A percentile compares a stretch with the other conserved stretches of the same genome.
These are phyloP conservation scores for Columba janthina DNA, from an alignment of 2,113 vertebrate genomes.

Conservation along the genomic window DNA sequence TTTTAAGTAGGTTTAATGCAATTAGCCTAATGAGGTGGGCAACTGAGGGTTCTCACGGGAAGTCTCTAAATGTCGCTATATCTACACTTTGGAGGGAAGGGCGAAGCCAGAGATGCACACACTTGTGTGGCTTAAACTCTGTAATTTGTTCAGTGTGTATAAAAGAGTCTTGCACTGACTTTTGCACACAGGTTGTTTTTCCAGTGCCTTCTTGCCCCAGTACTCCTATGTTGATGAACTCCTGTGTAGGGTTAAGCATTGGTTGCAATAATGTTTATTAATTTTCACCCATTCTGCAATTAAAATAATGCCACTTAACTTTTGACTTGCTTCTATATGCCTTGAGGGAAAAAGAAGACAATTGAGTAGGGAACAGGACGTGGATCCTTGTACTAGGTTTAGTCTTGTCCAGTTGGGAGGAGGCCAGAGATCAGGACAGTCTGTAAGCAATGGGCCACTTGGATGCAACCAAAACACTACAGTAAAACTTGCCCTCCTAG, in stretches of 20 bases:
- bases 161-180: neutral
- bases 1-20: neutral
- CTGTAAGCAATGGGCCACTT: neutral
- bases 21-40: neutral
- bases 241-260: neutral
- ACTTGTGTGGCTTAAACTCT: neutral
- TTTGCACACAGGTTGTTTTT: neutral
- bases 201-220: neutral
- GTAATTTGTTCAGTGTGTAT: neutral
- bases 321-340: neutral
- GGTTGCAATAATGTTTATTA: neutral
- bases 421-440: neutral
- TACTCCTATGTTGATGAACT: neutral
- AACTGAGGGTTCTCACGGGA: neutral
- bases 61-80: neutral
- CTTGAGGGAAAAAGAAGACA: neutral
- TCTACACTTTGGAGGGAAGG: neutral
- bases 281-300: neutral
- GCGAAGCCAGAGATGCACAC: neutral
- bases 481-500: neutral
- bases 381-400: neutral
- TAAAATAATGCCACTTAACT: neutral
- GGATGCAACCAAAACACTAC: neutral
- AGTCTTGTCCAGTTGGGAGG: neutral
- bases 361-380: neutral